Percentiles rank a stretch among this genome's conserved stretches.
These are phyloP conservation scores for Bombus sylvicola DNA, from an alignment of 1,140 invertebrate genomes.

Conservation along the genomic window DNA sequence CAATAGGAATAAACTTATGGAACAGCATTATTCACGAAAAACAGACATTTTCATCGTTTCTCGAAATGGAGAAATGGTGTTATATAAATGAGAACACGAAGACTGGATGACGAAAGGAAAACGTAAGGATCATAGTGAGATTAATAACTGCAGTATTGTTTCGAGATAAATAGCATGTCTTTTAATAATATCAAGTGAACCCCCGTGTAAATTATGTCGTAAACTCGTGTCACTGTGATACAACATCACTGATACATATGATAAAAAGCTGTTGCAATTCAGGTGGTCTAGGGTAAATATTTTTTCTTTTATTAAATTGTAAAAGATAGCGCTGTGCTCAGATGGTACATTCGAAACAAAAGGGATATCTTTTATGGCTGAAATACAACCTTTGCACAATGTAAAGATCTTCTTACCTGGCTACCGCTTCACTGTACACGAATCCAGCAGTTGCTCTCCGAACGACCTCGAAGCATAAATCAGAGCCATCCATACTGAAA, in stretches of 20 bases:
- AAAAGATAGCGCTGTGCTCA: neutral
- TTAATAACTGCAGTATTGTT: neutral
- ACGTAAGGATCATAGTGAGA: neutral
- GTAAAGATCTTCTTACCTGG: conserved; percentile 88
- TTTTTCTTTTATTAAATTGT: neutral
- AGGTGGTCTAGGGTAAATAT: neutral
- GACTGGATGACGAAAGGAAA: neutral
- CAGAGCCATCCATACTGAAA: conserved; percentile 98
- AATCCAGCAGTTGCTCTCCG: conserved; percentile 97
- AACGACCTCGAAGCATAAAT: conserved; percentile 99
- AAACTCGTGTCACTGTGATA: neutral
- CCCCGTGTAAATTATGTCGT: neutral
- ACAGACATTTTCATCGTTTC: neutral
- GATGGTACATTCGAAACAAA: neutral
- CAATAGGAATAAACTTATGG: neutral
- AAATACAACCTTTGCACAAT: conserved; percentile 4
- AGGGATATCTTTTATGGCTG: neutral
- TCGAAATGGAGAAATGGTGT: neutral
- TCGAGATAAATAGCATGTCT: neutral
- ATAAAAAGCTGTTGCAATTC: neutral
- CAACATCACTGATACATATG: neutral
- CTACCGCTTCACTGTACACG: conserved; percentile 99
- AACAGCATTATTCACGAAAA: neutral
- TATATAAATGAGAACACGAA: neutral
- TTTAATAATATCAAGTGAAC: neutral